phyloP scores from a whole-genome alignment of 2,113 vertebrate genomes.

The Zingel zingel region DNA sequence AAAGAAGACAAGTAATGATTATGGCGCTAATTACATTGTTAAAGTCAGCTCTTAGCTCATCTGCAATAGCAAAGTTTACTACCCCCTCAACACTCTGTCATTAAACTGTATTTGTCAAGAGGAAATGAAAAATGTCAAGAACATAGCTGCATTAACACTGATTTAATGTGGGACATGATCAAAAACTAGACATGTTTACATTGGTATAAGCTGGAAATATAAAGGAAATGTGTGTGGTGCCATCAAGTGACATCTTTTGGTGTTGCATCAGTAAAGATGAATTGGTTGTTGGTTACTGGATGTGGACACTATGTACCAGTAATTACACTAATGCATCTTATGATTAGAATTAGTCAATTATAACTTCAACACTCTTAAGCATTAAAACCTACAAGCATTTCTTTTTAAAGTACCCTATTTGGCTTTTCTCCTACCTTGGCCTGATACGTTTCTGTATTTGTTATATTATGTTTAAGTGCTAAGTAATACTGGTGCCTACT shows the following conservation, averaged over 20 bases:
- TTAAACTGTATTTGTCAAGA: background rate
- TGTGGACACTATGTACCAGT: background rate
- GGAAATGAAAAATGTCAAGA: background rate
- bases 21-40: background rate
- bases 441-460: too few relatives aligned
- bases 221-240: conserved; percentile 8
- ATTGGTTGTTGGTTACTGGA: background rate
- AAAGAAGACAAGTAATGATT: background rate
- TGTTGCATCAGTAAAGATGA: conserved; percentile 13
- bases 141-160: background rate
- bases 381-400: background rate
- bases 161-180: background rate
- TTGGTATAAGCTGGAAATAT: background rate
- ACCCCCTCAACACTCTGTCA: background rate
- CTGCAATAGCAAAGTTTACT: background rate
- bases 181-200: background rate
- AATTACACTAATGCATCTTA: background rate
- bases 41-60: background rate
- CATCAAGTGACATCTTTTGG: conserved; percentile 36
- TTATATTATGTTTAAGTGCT: too few relatives aligned
- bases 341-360: background rate
- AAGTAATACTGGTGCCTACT: background rate
- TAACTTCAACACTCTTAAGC: background rate
- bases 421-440: background rate
- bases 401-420: background rate